A percentile compares a stretch with the other conserved stretches of the same genome.
These are phyloP conservation scores for Pterostichus madidus DNA, from an alignment of 2,888 invertebrate species.

Conservation along the genomic window DNA sequence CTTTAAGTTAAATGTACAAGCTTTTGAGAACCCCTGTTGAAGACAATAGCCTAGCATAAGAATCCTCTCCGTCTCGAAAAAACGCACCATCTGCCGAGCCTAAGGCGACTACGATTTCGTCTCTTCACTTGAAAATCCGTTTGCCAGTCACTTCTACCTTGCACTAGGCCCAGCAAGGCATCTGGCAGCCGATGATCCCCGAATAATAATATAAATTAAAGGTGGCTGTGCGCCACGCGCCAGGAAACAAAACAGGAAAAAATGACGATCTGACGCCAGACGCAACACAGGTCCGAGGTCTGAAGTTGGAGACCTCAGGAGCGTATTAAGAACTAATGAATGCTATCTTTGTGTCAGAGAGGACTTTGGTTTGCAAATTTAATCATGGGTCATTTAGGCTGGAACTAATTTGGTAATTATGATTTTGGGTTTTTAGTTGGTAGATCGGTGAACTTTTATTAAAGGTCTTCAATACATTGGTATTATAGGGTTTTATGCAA, in stretches of 20 bases:
- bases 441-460: no score
- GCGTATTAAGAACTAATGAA: not conserved
- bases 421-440: not conserved
- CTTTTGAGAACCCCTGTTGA: not conserved
- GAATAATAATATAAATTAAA: constrained; percentile 54
- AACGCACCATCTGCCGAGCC: constrained; percentile 2
- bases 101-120: constrained; percentile 1
- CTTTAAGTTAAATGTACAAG: no score
- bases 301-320: not conserved
- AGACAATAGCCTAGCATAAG: not conserved
- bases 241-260: constrained; percentile 35
- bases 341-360: not conserved
- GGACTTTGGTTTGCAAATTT: constrained; percentile 8
- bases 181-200: constrained; percentile 32
- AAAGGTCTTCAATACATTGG: no score
- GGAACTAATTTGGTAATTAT: constrained; percentile 7
- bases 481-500: no score
- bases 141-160: not conserved
- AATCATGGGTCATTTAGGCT: not conserved
- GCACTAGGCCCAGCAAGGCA: constrained; percentile 21
- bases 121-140: not conserved
- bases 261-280: constrained; percentile 22
- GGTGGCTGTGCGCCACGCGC: constrained; percentile 33
- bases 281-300: not conserved
- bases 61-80: not conserved